Evolutionary conservation across 2,888 invertebrate genomes (phyloP).

Genomic region (Macaria liturata): DNA sequence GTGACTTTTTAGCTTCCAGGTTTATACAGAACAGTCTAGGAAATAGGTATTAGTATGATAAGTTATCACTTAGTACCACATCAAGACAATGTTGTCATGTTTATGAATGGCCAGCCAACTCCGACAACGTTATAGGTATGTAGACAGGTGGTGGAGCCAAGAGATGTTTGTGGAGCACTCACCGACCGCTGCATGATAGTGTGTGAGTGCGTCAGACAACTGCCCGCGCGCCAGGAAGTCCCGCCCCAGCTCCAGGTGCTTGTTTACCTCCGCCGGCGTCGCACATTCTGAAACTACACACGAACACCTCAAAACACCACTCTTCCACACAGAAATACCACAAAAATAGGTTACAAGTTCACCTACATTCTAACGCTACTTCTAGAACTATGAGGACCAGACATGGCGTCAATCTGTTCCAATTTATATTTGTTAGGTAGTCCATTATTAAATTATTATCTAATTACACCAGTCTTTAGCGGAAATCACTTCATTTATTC

Average conservation of each 20-base stretch:
- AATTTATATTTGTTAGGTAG: constrained; percentile 79
- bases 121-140: too few species aligned
- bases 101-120: too few species aligned
- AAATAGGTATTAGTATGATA: too few species aligned
- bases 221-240: constrained; percentile 96
- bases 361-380: constrained; percentile 86
- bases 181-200: constrained; percentile 99
- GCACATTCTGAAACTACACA: constrained; percentile 87
- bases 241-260: constrained; percentile 96
- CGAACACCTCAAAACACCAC: constrained; percentile 43
- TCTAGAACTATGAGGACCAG: constrained; percentile 86
- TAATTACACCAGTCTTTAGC: constrained; percentile 55
- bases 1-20: too few species aligned
- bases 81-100: too few species aligned
- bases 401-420: constrained; percentile 86
- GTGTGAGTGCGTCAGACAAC: constrained; percentile 96
- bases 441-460: constrained; percentile 73
- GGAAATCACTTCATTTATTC: constrained; percentile 50
- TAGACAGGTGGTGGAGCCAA: too few species aligned
- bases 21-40: too few species aligned
- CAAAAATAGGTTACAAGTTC: constrained; percentile 45
- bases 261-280: constrained; percentile 91
- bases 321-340: constrained; percentile 43
- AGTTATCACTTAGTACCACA: too few species aligned
- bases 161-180: constrained; percentile 53